Conservation (phyloP, 2,888 invertebrate species). For the Ganaspis brasiliensis region DNA sequence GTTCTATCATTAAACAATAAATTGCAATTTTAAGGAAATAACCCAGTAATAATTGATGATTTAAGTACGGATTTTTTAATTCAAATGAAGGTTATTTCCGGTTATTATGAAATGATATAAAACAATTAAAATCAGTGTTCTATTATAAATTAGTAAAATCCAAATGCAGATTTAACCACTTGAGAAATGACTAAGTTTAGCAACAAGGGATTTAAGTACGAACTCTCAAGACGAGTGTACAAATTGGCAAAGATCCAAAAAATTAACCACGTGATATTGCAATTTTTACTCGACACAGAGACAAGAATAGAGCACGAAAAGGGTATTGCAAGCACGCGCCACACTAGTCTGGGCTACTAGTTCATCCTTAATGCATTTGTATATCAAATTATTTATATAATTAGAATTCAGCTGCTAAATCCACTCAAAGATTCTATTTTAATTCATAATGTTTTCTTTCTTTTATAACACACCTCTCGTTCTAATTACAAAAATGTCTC, state of each 20-base stretch:
- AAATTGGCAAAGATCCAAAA: constrained; percentile 50
- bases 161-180: not conserved
- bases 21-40: too few species aligned
- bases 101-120: too few species aligned
- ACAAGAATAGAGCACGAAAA: constrained; percentile 53
- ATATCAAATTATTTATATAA: constrained; percentile 25
- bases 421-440: constrained; percentile 1
- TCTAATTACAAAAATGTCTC: not conserved
- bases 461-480: not conserved
- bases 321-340: constrained; percentile 30
- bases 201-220: not conserved
- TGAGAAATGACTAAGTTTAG: constrained; percentile 19
- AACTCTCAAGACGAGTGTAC: not conserved
- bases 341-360: constrained; percentile 25
- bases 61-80: too few species aligned
- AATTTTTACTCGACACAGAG: constrained; percentile 47
- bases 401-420: constrained; percentile 7
- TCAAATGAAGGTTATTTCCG: too few species aligned
- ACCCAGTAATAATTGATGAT: too few species aligned
- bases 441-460: constrained; percentile 1
- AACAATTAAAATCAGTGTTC: not conserved
- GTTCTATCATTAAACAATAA: too few species aligned
- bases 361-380: constrained; percentile 18
- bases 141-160: not conserved
- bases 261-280: constrained; percentile 48